Evolutionary conservation across 2,113 vertebrate genomes (phyloP), one percentile per base, ranked within the genome.

Genomic region (Pygoscelis antarcticus): DNA sequence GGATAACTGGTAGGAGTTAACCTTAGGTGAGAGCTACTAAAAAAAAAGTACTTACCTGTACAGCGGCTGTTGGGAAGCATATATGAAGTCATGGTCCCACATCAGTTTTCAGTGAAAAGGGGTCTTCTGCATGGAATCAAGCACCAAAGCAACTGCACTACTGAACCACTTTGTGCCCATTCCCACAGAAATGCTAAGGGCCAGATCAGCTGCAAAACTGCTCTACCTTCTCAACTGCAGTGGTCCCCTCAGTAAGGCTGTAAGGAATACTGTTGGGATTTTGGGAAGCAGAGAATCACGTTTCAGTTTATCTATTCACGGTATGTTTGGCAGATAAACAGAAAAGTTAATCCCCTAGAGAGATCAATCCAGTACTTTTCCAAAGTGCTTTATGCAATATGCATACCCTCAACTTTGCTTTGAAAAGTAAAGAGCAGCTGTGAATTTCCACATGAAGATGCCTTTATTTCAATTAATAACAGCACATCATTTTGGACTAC

Each of bases 391-490:
- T 89, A 87, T 78, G 57, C 86, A 92, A 70, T 47, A 84, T 30
- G 55, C 70, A 64, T 49, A 60, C 25, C 15, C 13, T 90, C 49
- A 77, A 29, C 61, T 83, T 79, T 34, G 40, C 55, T 95, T 84
- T 49, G 68, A 88, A 96, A 94, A 87, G 44, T 25, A 81, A 42
- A 58, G 81, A 85, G 46, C 44, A 66, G 57, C 49, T 58, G 65
- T 64, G 82, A 74, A 91, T 92, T 93, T 95, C 61, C 87, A 71
- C 62, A 65, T 21, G 54, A 83, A 89, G n/a, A 52, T 76, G 77
- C 52, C 49, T 51, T 90, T 83, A 49, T 74, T 93, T 96, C 85
- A 94, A 25, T 91, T 95, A 96, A 71, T 89, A 92, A 89, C 66
- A 89, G 22, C 57, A 75, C 66, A 92, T 60, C 14, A 25, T 78